Conservation (phyloP, 1,140 invertebrate species). For the Eufriesea mexicana region DNA sequence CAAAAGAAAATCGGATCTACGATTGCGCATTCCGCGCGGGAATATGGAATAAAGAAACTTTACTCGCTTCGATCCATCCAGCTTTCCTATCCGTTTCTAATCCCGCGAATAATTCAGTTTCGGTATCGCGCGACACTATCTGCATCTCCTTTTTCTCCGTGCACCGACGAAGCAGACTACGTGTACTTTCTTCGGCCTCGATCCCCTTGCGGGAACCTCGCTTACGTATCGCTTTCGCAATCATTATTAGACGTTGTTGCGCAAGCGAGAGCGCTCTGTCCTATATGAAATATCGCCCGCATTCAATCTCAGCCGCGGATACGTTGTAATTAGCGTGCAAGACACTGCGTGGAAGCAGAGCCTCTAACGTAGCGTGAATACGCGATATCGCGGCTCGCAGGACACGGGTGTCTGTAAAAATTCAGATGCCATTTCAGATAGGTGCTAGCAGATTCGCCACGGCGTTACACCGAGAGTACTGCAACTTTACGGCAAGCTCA, state of each 20-base stretch:
- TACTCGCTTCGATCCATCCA: too few relatives aligned
- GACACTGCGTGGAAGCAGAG: conserved; percentile 43
- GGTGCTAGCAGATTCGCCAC: conserved; percentile 57
- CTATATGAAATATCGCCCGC: conserved; percentile 60
- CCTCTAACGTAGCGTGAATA: conserved; percentile 49
- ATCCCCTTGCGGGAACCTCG: conserved; percentile 43
- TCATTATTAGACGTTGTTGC: conserved; percentile 53
- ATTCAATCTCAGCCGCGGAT: conserved; percentile 55
- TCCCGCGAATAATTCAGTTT: neutral
- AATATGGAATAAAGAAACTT: too few relatives aligned
- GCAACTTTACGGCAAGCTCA: conserved; percentile 31
- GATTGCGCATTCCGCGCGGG: too few relatives aligned
- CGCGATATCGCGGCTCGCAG: conserved; percentile 43
- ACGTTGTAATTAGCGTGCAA: conserved; percentile 61
- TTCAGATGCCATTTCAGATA: conserved; percentile 67
- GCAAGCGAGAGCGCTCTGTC: conserved; percentile 49
- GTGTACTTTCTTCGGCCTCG: conserved; percentile 52
- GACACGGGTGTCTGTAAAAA: conserved; percentile 67
- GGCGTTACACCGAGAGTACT: conserved; percentile 30
- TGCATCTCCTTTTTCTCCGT: neutral
- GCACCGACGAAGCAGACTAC: neutral
- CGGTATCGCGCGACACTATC: conserved; percentile 1
- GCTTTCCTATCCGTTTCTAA: neutral
- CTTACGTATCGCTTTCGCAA: conserved; percentile 61
- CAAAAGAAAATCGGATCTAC: too few relatives aligned